Percentiles rank a stretch among this genome's conserved stretches.
phyloP scores from a whole-genome alignment of 2,888 invertebrate species.

The Microdon myrmicae region DNA sequence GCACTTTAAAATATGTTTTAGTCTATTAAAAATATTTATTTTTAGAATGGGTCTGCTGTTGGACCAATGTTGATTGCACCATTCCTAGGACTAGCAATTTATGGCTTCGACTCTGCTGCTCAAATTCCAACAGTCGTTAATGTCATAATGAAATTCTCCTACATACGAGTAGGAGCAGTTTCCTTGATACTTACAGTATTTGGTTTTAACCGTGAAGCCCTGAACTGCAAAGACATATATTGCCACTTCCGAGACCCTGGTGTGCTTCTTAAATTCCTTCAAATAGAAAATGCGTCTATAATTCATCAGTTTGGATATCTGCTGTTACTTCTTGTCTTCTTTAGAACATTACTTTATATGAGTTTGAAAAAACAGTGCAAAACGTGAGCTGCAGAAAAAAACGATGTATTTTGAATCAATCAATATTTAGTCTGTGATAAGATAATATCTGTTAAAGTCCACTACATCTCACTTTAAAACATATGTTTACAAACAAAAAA shows the following conservation, averaged over 20 bases:
- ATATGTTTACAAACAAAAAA: too few relatives aligned
- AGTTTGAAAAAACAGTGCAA: slow-evolving; percentile 70
- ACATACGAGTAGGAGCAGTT: slow-evolving; percentile 74
- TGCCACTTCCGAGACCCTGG: slow-evolving; percentile 76
- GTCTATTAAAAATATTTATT: slow-evolving; percentile 42
- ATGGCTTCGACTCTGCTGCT: slow-evolving; percentile 77
- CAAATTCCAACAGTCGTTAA: slow-evolving; percentile 73
- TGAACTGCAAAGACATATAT: slow-evolving; percentile 72
- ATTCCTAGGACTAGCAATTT: slow-evolving; percentile 75
- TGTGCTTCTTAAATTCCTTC: slow-evolving; percentile 71
- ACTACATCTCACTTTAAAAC: too few relatives aligned
- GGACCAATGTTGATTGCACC: slow-evolving; percentile 75
- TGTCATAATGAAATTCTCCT: slow-evolving; percentile 74
- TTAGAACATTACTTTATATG: slow-evolving; percentile 70
- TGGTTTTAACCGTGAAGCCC: slow-evolving; percentile 71
- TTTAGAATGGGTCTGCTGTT: slow-evolving; percentile 76
- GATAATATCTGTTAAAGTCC: too few relatives aligned
- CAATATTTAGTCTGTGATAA: too few relatives aligned
- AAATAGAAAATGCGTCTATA: slow-evolving; percentile 71
- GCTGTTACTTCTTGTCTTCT: slow-evolving; percentile 69
- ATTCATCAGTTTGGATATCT: slow-evolving; percentile 71
- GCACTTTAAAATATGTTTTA: background rate
- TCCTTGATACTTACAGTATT: slow-evolving; percentile 73
- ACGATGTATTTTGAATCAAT: background rate
- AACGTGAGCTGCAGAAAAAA: slow-evolving; percentile 53